These are phyloP conservation scores for Neodon shergylaensis DNA, from an alignment of 2,113 vertebrate genomes.

Conservation along the genomic window DNA sequence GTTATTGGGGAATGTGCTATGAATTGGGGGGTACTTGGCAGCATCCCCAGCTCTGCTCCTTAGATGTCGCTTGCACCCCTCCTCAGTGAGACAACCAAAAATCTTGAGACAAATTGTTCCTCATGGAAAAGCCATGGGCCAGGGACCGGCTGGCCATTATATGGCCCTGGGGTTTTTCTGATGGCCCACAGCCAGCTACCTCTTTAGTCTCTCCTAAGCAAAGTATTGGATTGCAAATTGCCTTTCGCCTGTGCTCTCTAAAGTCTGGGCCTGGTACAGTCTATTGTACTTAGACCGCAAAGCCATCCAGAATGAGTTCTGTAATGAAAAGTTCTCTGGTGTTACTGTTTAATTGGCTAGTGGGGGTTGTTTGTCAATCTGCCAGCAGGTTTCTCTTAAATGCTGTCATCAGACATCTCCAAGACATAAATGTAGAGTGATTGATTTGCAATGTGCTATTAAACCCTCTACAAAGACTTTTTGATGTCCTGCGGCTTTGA, in stretches of 20 bases:
- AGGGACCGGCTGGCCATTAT: neutral
- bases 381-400: conserved; percentile 84
- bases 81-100: neutral
- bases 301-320: conserved; percentile 62
- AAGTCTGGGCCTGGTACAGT: conserved; percentile 33
- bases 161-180: neutral
- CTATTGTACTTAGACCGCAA: conserved; percentile 39
- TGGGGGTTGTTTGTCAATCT: conserved; percentile 84
- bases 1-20: too few species aligned
- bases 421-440: conserved; percentile 83
- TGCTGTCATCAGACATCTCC: conserved; percentile 81
- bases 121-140: neutral
- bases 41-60: neutral
- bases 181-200: neutral
- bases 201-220: conserved; percentile 11
- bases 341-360: conserved; percentile 82
- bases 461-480: conserved; percentile 76
- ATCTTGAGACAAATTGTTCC: neutral
- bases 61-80: neutral
- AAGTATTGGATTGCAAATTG: conserved; percentile 27
- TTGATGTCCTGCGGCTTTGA: conserved; percentile 79
- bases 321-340: conserved; percentile 76
- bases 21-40: neutral
- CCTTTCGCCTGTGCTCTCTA: conserved; percentile 21
- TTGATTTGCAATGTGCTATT: conserved; percentile 83